phyloP scores from a whole-genome alignment of 2,113 vertebrate species.

The Microtus montanus region DNA sequence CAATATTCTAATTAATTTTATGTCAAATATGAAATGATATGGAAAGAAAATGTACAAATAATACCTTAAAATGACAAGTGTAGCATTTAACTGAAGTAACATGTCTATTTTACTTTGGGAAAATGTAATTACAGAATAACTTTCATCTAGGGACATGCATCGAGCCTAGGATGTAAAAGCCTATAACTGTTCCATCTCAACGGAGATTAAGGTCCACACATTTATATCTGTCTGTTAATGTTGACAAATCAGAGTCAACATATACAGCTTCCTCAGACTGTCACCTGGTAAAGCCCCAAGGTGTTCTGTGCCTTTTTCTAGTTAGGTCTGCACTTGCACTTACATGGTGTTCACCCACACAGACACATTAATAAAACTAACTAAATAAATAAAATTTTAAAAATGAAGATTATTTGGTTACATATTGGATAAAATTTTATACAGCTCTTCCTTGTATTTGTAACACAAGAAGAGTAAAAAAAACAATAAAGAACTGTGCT shows the following conservation, averaged over 20 bases:
- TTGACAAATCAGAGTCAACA: not conserved
- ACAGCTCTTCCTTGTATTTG: not conserved
- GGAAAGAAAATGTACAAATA: constrained; percentile 23
- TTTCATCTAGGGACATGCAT: not conserved
- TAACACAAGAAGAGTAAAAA: constrained; percentile 1
- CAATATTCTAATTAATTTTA: constrained; percentile 6
- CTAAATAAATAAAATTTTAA: not conserved
- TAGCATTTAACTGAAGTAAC: constrained; percentile 9
- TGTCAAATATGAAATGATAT: not conserved
- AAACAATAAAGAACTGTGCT: no score
- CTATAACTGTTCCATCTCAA: not conserved
- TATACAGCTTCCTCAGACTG: not conserved
- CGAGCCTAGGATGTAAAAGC: not conserved
- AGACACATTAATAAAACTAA: not conserved
- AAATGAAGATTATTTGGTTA: not conserved
- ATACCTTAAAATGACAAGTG: not conserved
- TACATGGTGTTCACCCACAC: not conserved
- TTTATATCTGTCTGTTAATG: not conserved
- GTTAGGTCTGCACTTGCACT: no score
- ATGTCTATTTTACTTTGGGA: constrained; percentile 1
- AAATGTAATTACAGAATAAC: not conserved
- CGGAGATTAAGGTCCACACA: not conserved
- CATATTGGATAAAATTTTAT: not conserved
- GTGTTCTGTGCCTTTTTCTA: not conserved
- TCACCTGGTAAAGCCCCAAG: not conserved